Percentiles rank a stretch among this genome's conserved stretches.
Evolutionary conservation across 1,140 invertebrate species (phyloP).

Genomic region (Trichonephila inaurata): DNA sequence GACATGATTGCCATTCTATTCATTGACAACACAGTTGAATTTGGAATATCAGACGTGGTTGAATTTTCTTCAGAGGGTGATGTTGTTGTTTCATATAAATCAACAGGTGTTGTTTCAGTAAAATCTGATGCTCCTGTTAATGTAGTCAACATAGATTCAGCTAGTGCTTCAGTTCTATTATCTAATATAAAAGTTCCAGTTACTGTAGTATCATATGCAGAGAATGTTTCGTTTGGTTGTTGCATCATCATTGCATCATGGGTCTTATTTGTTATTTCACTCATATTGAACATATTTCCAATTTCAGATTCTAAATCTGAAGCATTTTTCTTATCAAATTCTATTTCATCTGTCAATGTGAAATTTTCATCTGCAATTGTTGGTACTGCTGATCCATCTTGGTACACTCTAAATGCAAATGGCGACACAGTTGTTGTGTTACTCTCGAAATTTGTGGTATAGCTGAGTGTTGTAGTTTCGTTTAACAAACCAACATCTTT

Average conservation of each 20-base stretch:
- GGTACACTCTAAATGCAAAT: slow-evolving; percentile 13
- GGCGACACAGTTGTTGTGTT: not conserved
- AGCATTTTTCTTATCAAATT: not conserved
- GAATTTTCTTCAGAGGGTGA: not conserved
- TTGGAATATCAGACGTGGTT: not conserved
- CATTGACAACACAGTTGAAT: not conserved
- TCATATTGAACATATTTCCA: not conserved
- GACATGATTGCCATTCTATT: not conserved
- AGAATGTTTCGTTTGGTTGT: not conserved
- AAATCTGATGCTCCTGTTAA: not conserved
- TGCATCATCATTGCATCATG: not conserved
- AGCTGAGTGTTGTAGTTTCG: not conserved
- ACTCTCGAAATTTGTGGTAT: not conserved
- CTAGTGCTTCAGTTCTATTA: not conserved
- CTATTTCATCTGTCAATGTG: not conserved
- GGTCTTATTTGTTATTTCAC: slow-evolving; percentile 20
- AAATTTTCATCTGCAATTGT: not conserved
- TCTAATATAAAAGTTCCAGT: not conserved
- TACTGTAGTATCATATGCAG: not conserved
- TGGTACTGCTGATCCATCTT: not conserved
- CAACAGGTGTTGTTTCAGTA: not conserved
- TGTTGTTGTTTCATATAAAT: slow-evolving; percentile 19
- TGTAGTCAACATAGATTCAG: not conserved
- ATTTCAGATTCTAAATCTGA: not conserved
- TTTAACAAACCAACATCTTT: not conserved